Evolutionary conservation across 2,797 vertebrate species (phyloP), one percentile per base, ranked within the genome.

Genomic region (Lacerta viridis): DNA sequence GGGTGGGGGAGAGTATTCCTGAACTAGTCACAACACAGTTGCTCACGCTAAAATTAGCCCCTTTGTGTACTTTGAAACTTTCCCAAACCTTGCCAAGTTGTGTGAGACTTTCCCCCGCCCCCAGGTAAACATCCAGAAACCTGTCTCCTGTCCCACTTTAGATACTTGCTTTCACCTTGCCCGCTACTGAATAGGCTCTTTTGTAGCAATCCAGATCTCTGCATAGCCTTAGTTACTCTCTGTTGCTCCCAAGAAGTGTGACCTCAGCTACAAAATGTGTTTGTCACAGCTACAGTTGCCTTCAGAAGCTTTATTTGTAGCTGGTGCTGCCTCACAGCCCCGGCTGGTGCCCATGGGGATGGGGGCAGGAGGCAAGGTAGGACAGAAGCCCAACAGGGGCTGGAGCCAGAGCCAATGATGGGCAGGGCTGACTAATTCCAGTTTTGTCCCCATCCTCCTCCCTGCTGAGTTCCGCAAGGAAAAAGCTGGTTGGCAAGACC

Each of bases 91-190:
- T 88, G 85, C 92, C 92, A 88, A 87, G 33, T 85, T 18, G 5
- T 92, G 89, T 92, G 89, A 79, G 92, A 90, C 89, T 94, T 93
- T 15, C 87, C 89, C 86, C 90, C 86, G 66, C 81, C 91, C 91
- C 90, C 92, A 92, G 90, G 76, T 91, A 94, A 93, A 93, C 80
- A 90, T 46, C 93, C 87, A 92, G 89, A 87, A 91, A 92, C 87
- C 87, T 68, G 81, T 84, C 66, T 88, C 83, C 80, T 89, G 78
- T 85, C 88, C 90, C 80, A 82, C 88, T 90, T 82, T 43, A 13
- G 17, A 33, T 3, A 10, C 39, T 13, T 0, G 6, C 77, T 43
- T 2, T 41, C 59, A 46, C 84, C 88, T 85, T 76, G 83, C 82
- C 87, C 85, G 84, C 87, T 76, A 33, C 74, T 80, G 7, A 86